These are phyloP conservation scores for Rhinatrema bivittatum DNA, from an alignment of 2,797 vertebrate genomes.

Conservation along the genomic window DNA sequence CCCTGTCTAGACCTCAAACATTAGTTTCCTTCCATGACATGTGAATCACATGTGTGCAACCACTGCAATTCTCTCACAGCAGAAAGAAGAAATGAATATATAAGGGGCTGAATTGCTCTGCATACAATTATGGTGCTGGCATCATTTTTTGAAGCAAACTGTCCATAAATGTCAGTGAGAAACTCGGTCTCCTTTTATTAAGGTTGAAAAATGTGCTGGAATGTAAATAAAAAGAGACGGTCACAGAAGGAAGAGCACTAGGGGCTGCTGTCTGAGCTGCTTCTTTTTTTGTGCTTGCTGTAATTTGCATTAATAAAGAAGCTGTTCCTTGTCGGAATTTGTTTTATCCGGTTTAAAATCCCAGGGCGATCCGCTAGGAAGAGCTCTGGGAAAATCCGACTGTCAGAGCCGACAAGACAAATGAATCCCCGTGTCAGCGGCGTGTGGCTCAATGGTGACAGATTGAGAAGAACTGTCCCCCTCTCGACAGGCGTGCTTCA, in stretches of 20 bases:
- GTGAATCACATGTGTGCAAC: no score
- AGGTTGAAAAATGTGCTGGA: conserved; percentile 66
- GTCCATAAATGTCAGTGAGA: conserved; percentile 64
- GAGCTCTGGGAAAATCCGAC: conserved; percentile 94
- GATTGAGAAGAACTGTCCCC: conserved; percentile 98
- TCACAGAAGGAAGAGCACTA: conserved; percentile 72
- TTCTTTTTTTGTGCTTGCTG: conserved; percentile 69
- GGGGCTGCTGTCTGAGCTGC: conserved; percentile 69
- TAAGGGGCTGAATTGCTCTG: no score
- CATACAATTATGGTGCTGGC: conserved; percentile 28
- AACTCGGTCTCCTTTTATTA: conserved; percentile 73
- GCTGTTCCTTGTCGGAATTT: conserved; percentile 97
- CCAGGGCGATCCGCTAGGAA: conserved; percentile 88
- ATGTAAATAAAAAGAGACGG: conserved; percentile 75
- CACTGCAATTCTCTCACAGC: no score
- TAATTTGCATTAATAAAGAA: conserved; percentile 99
- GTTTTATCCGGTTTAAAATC: conserved; percentile 97
- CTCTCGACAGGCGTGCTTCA: conserved; percentile 97
- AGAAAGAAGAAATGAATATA: no score
- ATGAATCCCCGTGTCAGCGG: conserved; percentile 93
- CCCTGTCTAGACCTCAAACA: no score
- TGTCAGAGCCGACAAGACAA: conserved; percentile 98
- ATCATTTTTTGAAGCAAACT: conserved; percentile 44
- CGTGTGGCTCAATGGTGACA: conserved; percentile 91
- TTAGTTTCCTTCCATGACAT: no score